phyloP scores from a whole-genome alignment of 2,113 vertebrate species.

The Corythornis madagascariensis region DNA sequence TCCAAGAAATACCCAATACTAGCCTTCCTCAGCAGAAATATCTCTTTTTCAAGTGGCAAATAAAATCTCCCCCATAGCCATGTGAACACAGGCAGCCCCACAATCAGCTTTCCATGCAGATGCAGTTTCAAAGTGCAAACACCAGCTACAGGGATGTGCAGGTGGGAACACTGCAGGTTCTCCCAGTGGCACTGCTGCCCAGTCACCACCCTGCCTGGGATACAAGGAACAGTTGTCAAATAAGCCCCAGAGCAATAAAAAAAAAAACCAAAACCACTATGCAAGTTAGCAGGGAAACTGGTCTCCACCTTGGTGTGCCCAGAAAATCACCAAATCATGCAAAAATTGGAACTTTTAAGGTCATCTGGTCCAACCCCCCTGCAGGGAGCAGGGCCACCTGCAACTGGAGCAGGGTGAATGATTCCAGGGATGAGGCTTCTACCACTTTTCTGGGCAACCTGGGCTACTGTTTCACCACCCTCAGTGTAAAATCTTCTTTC shows the following conservation, averaged over 20 bases:
- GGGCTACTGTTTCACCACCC: no score
- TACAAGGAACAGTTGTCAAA: neutral
- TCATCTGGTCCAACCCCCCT: neutral
- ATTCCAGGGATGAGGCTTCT: no score
- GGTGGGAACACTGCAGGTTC: neutral
- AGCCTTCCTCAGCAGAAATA: neutral
- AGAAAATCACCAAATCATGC: neutral
- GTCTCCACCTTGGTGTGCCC: neutral
- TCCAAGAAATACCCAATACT: neutral
- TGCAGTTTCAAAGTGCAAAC: neutral
- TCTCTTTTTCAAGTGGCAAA: neutral
- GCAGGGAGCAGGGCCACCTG: neutral
- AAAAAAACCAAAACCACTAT: neutral
- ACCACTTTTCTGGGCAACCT: no score
- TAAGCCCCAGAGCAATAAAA: neutral
- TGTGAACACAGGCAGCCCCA: rapidly evolving
- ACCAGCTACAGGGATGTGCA: neutral
- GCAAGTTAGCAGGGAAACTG: neutral
- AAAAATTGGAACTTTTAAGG: neutral
- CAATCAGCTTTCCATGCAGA: neutral
- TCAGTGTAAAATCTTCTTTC: no score
- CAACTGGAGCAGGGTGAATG: no score
- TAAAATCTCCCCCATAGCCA: neutral
- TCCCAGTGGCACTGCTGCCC: neutral
- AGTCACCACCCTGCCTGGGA: neutral